Base-by-base conservation (phyloP, 2,888 invertebrate genomes). In the Cosmorhoe ocellata region DNA sequence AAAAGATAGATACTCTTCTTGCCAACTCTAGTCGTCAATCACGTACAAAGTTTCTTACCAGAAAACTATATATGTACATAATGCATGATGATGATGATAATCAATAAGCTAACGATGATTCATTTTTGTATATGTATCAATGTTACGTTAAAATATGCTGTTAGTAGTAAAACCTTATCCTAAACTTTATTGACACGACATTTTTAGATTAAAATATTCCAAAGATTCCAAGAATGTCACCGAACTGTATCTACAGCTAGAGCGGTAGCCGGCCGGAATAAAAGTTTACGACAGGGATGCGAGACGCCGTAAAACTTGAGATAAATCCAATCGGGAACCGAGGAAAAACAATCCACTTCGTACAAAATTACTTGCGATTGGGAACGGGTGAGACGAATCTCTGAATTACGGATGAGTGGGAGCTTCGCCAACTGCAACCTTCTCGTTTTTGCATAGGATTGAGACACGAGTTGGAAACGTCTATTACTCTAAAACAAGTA, bases 281-380 rank as follows among this genome's bases (percentile, higher is more conserved):
- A 87, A 86, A 87, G 58, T 89, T 90, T 88, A 90, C 87, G 89
- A 87, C 72, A 67, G 83, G 81, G 87, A 84, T 84, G 81, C 79
- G 83, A 84, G 82, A 81, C 81, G 81, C 72, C 78, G 76, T 89
- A 88, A 89, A 89, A 84, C 79, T 80, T 70, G 75, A 87, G 87
- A 87, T 87, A 86, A 84, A 84, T 84, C 87, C 83, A 81, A 86
- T 87, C 85, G 82, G 77, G 74, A 74, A 77, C 79, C 76, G 73
- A 76, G 82, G 82, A 78, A 84, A 84, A 87, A 88, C 88, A 89
- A 88, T 86, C 83, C 80, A 80, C 83, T 86, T 77, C 73, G 73
- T 64, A 69, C 65, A 75, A 74, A 77, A 82, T 82, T 78, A 79
- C 79, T 73, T 56, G 46, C 64, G 73, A 71, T 73, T 66, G 64